Conservation (phyloP, 1,140 invertebrate genomes). For the Drosophila pseudoananassae region DNA sequence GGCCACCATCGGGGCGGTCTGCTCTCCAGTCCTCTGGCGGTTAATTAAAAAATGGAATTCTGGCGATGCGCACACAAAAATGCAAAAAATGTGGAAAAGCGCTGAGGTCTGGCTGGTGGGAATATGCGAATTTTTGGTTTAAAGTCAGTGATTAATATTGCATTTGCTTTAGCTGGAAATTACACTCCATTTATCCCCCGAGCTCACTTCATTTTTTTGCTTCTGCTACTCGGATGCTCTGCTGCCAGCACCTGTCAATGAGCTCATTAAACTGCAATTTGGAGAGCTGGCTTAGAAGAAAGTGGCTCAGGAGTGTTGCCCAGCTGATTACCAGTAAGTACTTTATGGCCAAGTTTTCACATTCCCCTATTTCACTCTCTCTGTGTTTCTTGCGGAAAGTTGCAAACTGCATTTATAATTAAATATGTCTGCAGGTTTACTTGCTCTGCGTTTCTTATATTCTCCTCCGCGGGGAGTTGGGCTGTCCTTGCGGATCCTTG, state of each 20-base stretch:
- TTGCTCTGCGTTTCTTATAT: constrained; percentile 21
- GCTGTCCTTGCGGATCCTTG: background rate
- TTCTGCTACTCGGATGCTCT: background rate
- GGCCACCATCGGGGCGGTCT: constrained; percentile 8
- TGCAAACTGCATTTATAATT: constrained; percentile 54
- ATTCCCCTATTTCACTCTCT: constrained; percentile 22
- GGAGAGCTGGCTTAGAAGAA: constrained; percentile 41
- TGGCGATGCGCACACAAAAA: constrained; percentile 13
- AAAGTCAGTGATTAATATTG: constrained; percentile 63
- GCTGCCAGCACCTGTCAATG: constrained; percentile 60
- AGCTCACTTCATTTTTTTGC: constrained; percentile 20
- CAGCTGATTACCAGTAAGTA: constrained; percentile 44
- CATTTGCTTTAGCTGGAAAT: constrained; percentile 41
- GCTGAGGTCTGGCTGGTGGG: constrained; percentile 33
- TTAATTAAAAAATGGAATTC: constrained; percentile 73
- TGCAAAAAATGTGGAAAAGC: constrained; percentile 17
- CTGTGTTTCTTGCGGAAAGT: constrained; percentile 21
- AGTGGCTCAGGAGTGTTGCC: constrained; percentile 38
- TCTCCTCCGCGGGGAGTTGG: constrained; percentile 1
- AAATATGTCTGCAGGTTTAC: constrained; percentile 57
- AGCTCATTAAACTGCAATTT: constrained; percentile 79
- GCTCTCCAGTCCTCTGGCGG: constrained; percentile 51
- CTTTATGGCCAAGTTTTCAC: constrained; percentile 24
- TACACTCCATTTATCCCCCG: constrained; percentile 54
- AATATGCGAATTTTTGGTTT: constrained; percentile 24